Evolutionary conservation across 37 sponge, comb jelly and placozoan genomes (phyloP).

Genomic region (Oopsacas minuta): DNA sequence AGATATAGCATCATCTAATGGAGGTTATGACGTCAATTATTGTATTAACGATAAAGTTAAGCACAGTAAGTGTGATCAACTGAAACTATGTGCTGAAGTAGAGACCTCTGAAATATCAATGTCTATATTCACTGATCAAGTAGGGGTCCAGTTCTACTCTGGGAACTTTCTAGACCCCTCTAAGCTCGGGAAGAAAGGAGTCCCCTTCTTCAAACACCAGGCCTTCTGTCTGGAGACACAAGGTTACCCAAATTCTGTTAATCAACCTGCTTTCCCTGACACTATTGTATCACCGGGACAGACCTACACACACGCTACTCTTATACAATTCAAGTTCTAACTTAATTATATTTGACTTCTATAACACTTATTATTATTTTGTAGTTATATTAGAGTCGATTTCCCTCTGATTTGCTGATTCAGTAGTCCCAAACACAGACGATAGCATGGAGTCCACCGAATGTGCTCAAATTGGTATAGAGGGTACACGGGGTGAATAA

Average conservation of each 20-base stretch:
- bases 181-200: slow-evolving; percentile 35
- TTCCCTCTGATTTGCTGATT: no score
- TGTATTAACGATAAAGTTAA: slow-evolving; percentile 19
- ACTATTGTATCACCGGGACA: neutral
- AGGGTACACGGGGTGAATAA: no score
- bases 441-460: no score
- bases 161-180: slow-evolving; percentile 68
- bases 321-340: slow-evolving; percentile 6
- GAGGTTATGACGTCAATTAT: slow-evolving; percentile 73
- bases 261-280: slow-evolving; percentile 22
- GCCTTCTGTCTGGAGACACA: slow-evolving; percentile 90
- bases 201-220: slow-evolving; percentile 35
- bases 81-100: neutral
- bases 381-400: no score
- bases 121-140: slow-evolving; percentile 57
- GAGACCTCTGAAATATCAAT: neutral
- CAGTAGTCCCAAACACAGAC: no score
- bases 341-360: neutral
- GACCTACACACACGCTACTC: neutral
- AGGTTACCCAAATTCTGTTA: slow-evolving; percentile 75
- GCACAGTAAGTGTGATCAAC: neutral
- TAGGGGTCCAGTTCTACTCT: slow-evolving; percentile 77
- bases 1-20: slow-evolving; percentile 25
- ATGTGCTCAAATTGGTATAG: no score
- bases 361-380: neutral